These are phyloP conservation scores for Sclerurus mexicanus DNA, from an alignment of 2,113 vertebrate species.

Conservation along the genomic window DNA sequence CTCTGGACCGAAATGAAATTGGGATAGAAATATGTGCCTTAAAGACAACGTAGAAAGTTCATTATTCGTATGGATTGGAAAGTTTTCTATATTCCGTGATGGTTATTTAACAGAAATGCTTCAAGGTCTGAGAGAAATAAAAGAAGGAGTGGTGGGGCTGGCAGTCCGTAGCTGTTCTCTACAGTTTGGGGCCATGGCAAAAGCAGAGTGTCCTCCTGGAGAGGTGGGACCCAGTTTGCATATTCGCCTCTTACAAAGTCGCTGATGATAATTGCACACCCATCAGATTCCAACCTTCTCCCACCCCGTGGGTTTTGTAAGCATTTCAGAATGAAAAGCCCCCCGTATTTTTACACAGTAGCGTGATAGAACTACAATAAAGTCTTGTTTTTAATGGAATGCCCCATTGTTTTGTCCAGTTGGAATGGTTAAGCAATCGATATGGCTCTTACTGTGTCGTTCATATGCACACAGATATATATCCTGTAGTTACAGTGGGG, in stretches of 20 bases:
- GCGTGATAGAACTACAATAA: slow-evolving; percentile 18
- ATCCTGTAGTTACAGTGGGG: not conserved
- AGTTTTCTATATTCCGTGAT: slow-evolving; percentile 19
- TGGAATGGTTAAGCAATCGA: not conserved
- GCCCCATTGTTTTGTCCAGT: not conserved
- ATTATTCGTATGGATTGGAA: not conserved
- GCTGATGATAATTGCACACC: not conserved
- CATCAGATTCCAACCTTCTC: not conserved
- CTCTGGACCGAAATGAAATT: slow-evolving; percentile 39
- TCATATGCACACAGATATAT: not conserved
- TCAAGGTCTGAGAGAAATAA: not conserved
- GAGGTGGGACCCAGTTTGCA: not conserved
- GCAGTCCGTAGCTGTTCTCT: not conserved
- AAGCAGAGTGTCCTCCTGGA: not conserved
- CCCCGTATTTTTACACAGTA: slow-evolving; percentile 50
- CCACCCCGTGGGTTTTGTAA: slow-evolving; percentile 21
- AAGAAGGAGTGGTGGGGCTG: not conserved
- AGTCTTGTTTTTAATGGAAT: not conserved
- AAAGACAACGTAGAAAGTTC: slow-evolving; percentile 15
- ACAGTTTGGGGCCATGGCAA: not conserved
- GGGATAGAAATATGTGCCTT: slow-evolving; percentile 68
- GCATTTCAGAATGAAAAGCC: not conserved
- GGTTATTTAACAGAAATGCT: slow-evolving; percentile 28
- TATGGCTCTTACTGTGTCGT: not conserved
- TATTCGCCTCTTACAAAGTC: not conserved